phyloP scores from a whole-genome alignment of 2,888 invertebrate genomes.

The Catocala nupta region DNA sequence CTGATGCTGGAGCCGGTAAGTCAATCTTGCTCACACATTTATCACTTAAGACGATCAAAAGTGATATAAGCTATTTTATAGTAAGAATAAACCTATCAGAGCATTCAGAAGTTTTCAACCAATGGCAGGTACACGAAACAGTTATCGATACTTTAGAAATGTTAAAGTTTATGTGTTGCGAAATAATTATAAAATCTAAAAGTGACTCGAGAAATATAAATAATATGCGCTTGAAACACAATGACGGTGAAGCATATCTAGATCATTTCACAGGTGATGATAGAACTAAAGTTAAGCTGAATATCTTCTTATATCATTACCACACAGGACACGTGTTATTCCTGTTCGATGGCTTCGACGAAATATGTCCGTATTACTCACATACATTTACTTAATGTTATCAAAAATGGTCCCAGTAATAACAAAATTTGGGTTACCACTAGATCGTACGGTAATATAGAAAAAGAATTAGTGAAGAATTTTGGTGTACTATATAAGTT shows the following conservation, averaged over 20 bases:
- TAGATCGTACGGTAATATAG: slow-evolving; percentile 33
- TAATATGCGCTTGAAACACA: neutral
- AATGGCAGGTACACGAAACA: neutral
- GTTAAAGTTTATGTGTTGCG: neutral
- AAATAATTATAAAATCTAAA: neutral
- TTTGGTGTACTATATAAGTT: no score
- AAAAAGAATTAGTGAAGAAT: slow-evolving; percentile 5
- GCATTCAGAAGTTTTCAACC: slow-evolving; percentile 11
- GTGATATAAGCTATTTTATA: slow-evolving; percentile 17
- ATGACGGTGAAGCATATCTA: neutral
- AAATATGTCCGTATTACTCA: neutral
- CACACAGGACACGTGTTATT: neutral
- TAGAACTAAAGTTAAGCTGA: neutral
- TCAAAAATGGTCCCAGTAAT: slow-evolving; percentile 1
- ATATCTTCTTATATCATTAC: neutral
- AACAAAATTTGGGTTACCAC: slow-evolving; percentile 41
- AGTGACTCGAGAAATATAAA: neutral
- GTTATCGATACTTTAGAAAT: neutral
- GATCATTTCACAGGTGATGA: neutral
- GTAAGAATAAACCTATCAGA: slow-evolving; percentile 17
- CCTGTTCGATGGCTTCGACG: slow-evolving; percentile 2
- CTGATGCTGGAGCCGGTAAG: slow-evolving; percentile 33
- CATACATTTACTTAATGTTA: slow-evolving; percentile 5
- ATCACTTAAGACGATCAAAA: slow-evolving; percentile 23
- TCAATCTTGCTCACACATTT: slow-evolving; percentile 32